A percentile compares a stretch with the other conserved stretches of the same genome.
Conservation (phyloP, 1,140 invertebrate species). For the Callitettix versicolor region DNA sequence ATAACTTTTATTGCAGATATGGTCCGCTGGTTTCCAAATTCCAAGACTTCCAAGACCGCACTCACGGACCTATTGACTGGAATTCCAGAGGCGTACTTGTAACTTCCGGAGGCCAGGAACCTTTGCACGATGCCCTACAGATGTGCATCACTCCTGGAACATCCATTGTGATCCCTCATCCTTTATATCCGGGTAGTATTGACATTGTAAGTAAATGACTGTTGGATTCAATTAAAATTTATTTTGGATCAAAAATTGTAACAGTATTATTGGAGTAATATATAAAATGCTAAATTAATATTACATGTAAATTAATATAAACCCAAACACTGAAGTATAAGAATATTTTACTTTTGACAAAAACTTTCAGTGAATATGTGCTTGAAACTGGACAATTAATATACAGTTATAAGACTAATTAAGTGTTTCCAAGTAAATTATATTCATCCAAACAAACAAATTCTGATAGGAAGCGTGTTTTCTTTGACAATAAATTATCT, state of each 20-base stretch:
- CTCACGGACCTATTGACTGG: slow-evolving; percentile 55
- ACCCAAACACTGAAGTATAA: too few relatives aligned
- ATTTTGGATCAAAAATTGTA: not conserved
- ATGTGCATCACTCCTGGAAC: slow-evolving; percentile 54
- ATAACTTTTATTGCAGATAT: slow-evolving; percentile 32
- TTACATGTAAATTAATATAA: too few relatives aligned
- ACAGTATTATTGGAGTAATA: not conserved
- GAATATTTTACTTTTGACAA: too few relatives aligned
- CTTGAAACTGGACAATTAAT: too few relatives aligned
- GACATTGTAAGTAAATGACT: slow-evolving; percentile 51
- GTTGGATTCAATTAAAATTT: slow-evolving; percentile 7
- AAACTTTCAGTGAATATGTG: too few relatives aligned
- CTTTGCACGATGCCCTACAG: slow-evolving; percentile 58
- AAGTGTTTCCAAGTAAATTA: too few relatives aligned
- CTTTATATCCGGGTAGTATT: slow-evolving; percentile 55
- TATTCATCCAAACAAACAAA: too few relatives aligned
- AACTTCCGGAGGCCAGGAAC: slow-evolving; percentile 64
- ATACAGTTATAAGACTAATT: too few relatives aligned
- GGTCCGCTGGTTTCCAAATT: slow-evolving; percentile 50
- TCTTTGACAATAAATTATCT: too few relatives aligned
- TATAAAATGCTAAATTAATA: too few relatives aligned
- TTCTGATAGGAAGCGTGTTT: too few relatives aligned
- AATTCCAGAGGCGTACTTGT: slow-evolving; percentile 48
- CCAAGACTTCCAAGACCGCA: slow-evolving; percentile 47
- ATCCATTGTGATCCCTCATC: slow-evolving; percentile 55